Evolutionary conservation across 1,140 invertebrate genomes (phyloP), one percentile per base, ranked within the genome.

Genomic region (Trichomalopsis sarcophagae): DNA sequence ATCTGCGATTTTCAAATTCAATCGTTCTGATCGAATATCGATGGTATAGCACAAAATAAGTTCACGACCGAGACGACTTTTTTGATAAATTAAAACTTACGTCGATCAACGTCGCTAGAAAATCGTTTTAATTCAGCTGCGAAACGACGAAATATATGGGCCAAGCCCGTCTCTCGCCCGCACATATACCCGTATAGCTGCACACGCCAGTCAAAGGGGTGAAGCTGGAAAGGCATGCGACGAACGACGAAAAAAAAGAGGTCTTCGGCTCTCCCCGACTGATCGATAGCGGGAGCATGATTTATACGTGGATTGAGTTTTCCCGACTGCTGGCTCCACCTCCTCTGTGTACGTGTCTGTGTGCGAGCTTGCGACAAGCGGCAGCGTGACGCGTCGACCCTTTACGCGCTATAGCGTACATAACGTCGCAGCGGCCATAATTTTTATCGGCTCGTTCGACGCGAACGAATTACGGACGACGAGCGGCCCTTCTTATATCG

Each of bases 281-380:
- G 86, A 89, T 88, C 87, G 85, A 88, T 88, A 85, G 77, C 84
- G 73, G 10, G 40, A 78, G 62, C 62, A 71, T 86, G 87, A 88
- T 89, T 89, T 88, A 87, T 88, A 87, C 86, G 81, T 27, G 86
- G 81, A 88, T 87, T 87, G 88, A 88, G 85, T 74, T 79, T 85
- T 81, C 77, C 66, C 44, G 69, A 74, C 77, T 84, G 33, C 17
- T 36, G 33, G 47, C n/a, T 30, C 73, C 83, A 10, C 62, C 73
- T 13, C 7, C 23, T 50, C 14, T 81, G 27, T 55, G 21, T 50
- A 36, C 33, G 33, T 36, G 27, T 27, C 27, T 27, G 27, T 27
- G 55, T 10, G 21, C 36, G 21, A 44, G 14, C 7, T 10, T 21
- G 55, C 30, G 55, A 66, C 55, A 36, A 66, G 62, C 69, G 9